Conservation (phyloP, 2,888 invertebrate genomes). For the Atethmia centrago region DNA sequence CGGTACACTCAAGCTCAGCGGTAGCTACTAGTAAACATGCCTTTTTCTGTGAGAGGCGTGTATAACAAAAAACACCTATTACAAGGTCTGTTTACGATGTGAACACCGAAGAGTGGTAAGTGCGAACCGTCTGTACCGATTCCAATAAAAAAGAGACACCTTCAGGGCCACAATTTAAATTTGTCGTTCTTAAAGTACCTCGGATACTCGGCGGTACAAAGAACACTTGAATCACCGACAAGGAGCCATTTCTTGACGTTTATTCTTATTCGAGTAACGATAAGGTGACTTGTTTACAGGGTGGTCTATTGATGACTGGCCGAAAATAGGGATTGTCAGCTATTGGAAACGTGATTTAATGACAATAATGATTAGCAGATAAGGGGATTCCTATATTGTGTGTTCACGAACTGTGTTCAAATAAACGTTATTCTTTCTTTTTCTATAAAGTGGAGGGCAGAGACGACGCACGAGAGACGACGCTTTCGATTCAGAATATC, state of each 20-base stretch:
- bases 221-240: slow-evolving; percentile 50
- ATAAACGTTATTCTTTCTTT: no score
- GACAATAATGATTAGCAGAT: slow-evolving; percentile 14
- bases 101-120: slow-evolving; percentile 40
- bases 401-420: no score
- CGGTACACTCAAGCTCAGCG: slow-evolving; percentile 32
- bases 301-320: slow-evolving; percentile 66
- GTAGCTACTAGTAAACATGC: slow-evolving; percentile 51
- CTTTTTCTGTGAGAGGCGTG: slow-evolving; percentile 42
- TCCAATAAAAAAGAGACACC: slow-evolving; percentile 52
- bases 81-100: slow-evolving; percentile 58
- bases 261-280: slow-evolving; percentile 63
- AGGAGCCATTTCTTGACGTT: slow-evolving; percentile 62
- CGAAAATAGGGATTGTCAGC: slow-evolving; percentile 19
- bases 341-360: slow-evolving; percentile 22
- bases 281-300: slow-evolving; percentile 56
- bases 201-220: slow-evolving; percentile 46
- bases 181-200: slow-evolving; percentile 51
- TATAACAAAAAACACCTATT: slow-evolving; percentile 54
- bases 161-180: slow-evolving; percentile 57
- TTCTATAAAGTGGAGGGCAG: background rate
- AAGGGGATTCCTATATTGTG: background rate
- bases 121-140: slow-evolving; percentile 37
- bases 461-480: no score
- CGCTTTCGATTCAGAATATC: background rate